These are phyloP conservation scores for Notoglanidium macrostoma DNA, from an alignment of 2,797 vertebrate species.

Conservation along the genomic window DNA sequence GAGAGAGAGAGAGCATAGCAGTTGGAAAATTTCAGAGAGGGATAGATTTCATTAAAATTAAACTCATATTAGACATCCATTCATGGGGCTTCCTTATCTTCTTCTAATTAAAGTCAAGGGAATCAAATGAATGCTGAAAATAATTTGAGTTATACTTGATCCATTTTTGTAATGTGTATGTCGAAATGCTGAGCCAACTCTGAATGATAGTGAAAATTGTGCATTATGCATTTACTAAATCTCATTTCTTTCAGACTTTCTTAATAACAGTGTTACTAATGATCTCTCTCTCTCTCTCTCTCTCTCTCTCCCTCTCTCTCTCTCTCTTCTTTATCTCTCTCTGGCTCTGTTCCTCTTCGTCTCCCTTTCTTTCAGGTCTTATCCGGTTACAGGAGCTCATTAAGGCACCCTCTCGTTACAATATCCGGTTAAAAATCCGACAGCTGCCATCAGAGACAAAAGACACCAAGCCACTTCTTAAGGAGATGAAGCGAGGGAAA, in stretches of 20 bases:
- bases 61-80: constrained; percentile 60
- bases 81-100: constrained; percentile 56
- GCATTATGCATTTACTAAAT: constrained; percentile 25
- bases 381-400: constrained; percentile 98
- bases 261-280: constrained; percentile 32
- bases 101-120: constrained; percentile 60
- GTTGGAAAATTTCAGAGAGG: constrained; percentile 35
- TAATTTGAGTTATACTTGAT: constrained; percentile 61
- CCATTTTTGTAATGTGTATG: constrained; percentile 52
- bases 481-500: constrained; percentile 97
- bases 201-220: constrained; percentile 22
- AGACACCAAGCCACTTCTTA: constrained; percentile 94
- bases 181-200: constrained; percentile 28
- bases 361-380: constrained; percentile 77
- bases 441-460: constrained; percentile 92
- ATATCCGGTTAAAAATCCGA: constrained; percentile 94
- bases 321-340: constrained; percentile 37
- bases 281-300: constrained; percentile 20
- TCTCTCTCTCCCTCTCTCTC: constrained; percentile 5
- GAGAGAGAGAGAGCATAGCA: neutral
- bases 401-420: constrained; percentile 97
- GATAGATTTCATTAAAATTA: constrained; percentile 59
- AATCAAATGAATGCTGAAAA: constrained; percentile 54
- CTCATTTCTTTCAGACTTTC: constrained; percentile 25
- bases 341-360: constrained; percentile 45